A percentile compares a stretch with the other conserved stretches of the same genome.
These are phyloP conservation scores for Malurus elegans DNA, from an alignment of 2,113 vertebrate genomes.

Conservation along the genomic window DNA sequence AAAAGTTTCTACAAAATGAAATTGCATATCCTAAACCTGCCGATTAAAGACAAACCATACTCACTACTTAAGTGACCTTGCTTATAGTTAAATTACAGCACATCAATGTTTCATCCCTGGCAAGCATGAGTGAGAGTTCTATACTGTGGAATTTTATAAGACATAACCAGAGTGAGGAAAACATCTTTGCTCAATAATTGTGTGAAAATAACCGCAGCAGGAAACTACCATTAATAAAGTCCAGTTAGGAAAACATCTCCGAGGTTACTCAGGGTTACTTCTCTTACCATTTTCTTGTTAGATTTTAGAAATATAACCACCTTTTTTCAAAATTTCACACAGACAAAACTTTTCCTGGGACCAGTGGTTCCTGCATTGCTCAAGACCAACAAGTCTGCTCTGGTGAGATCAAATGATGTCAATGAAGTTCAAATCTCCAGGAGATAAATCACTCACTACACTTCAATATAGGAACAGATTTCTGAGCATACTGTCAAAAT, in stretches of 20 bases:
- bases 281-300: neutral
- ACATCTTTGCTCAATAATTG: neutral
- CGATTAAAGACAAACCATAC: neutral
- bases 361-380: neutral
- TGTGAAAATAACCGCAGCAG: neutral
- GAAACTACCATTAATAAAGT: neutral
- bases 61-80: neutral
- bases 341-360: neutral
- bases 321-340: neutral
- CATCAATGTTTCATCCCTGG: neutral
- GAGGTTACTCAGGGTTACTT: neutral
- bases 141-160: neutral
- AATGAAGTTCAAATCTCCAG: neutral
- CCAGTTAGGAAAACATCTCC: neutral
- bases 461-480: neutral
- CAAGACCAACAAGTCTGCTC: neutral
- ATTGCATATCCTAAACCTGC: neutral
- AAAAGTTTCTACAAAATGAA: neutral
- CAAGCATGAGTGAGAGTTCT: neutral
- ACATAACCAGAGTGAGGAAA: neutral
- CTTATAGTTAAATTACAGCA: neutral
- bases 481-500: neutral
- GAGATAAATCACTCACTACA: neutral
- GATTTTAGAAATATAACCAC: neutral
- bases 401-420: neutral